phyloP scores from a whole-genome alignment of 1,140 invertebrate genomes.

The Dendroctonus valens region DNA sequence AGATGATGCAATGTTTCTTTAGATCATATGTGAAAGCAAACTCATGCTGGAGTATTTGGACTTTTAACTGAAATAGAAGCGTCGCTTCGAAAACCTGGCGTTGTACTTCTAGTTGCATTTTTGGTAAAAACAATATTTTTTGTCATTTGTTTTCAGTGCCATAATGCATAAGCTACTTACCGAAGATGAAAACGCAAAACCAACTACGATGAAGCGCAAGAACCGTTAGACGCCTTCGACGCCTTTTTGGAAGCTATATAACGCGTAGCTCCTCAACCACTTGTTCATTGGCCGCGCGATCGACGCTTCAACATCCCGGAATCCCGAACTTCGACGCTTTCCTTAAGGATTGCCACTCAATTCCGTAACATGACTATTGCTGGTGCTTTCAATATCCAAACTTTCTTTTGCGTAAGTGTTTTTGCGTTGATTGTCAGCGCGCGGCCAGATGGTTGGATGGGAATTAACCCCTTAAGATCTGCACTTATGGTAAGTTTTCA shows the following conservation, averaged over 20 bases:
- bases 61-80: too few species aligned
- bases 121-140: constrained; percentile 2
- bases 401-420: background rate
- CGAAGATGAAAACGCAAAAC: background rate
- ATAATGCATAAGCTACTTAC: background rate
- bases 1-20: too few species aligned
- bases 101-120: background rate
- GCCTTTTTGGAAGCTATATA: constrained; percentile 21
- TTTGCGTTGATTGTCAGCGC: constrained; percentile 12
- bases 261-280: constrained; percentile 23
- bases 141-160: background rate
- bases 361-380: constrained; percentile 12
- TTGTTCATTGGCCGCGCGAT: constrained; percentile 18
- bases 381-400: constrained; percentile 1
- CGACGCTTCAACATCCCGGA: constrained; percentile 15
- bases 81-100: background rate
- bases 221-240: constrained; percentile 25
- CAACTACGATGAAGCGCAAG: constrained; percentile 21
- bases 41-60: too few species aligned
- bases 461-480: background rate
- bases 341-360: background rate
- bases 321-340: background rate
- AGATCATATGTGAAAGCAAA: too few species aligned
- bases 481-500: constrained; percentile 8
- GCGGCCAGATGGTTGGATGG: constrained; percentile 17